phyloP scores from a whole-genome alignment of 2,888 invertebrate genomes.

The Eupithecia subfuscata region DNA sequence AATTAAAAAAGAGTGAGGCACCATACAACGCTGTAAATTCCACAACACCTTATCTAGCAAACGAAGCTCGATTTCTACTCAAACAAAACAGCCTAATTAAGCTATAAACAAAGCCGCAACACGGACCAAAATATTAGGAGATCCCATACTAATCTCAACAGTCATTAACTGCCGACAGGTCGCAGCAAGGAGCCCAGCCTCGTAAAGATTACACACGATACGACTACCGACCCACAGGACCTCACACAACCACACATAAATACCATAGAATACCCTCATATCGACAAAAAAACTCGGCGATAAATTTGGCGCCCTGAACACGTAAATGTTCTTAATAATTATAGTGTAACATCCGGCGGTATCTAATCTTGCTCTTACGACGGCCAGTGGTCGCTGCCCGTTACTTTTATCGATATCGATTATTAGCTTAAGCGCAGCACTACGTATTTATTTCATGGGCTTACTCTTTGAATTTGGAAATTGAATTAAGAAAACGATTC shows the following conservation, averaged over 20 bases:
- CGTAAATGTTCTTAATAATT: conserved; percentile 81
- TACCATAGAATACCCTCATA: conserved; percentile 79
- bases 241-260: conserved; percentile 82
- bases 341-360: conserved; percentile 79
- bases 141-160: conserved; percentile 73
- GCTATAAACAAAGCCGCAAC: conserved; percentile 83
- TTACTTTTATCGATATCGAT: conserved; percentile 62
- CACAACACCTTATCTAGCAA: conserved; percentile 79
- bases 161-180: conserved; percentile 82
- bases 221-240: conserved; percentile 78
- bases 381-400: conserved; percentile 52
- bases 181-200: conserved; percentile 76
- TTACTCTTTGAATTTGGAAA: conserved; percentile 48
- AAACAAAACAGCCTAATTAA: conserved; percentile 84
- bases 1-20: conserved; percentile 34
- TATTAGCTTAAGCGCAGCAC: conserved; percentile 59
- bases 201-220: conserved; percentile 83
- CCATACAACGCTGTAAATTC: conserved; percentile 77
- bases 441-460: conserved; percentile 66
- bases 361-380: conserved; percentile 79
- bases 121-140: conserved; percentile 74
- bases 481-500: conserved; percentile 42
- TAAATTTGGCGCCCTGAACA: conserved; percentile 83
- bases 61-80: conserved; percentile 72
- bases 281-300: conserved; percentile 81